Base-by-base conservation (phyloP, 2,113 vertebrate genomes). In the Tricholaema leucomelas region DNA sequence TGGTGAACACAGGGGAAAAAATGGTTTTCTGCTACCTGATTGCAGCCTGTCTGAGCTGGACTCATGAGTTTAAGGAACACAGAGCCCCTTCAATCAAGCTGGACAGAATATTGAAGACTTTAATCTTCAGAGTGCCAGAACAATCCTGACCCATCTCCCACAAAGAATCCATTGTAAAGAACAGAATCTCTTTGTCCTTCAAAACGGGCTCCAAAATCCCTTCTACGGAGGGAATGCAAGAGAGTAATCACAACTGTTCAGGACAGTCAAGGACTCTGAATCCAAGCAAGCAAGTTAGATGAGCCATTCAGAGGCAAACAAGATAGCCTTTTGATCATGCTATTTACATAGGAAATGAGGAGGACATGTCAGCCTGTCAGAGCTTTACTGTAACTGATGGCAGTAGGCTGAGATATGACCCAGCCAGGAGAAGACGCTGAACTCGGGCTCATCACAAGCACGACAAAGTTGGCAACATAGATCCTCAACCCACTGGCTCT, bases 131-230 rank as follows among this genome's bases (percentile, higher is more conserved):
- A 85, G 75, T 1, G 1, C 16, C 79, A 91, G 33, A 80, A 86
- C 79, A 91, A 92, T 64, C 38, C 56, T 87, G 91, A 30, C 60
- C 48, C 87, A 87, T 85, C 58, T 75, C 77, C 81, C 71, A 95
- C 81, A 95, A 94, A 74, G 85, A 77, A 84, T 10, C 65, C 77
- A 71, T 44, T 91, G 83, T 91, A 71, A 54, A 72, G 85, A 92
- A 95, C 92, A 96, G 63, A 90, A 93, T 18, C 86, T 40, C 87
- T 84, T 83, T 93, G 89, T 92, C 67, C 81, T 52, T 65, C 44
- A 42, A 76, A 60, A 80, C 0, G 4, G 75, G 54, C 50, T 92
- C 87, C 89, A 70, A 59, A 89, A 50, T 36, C 89, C 89, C 73
- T 82, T 24, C 52, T 61, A 31, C 54, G 79, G 71, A 52, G 66